These are phyloP conservation scores for Anthophora plumipes DNA, from an alignment of 2,888 invertebrate genomes.

Conservation along the genomic window DNA sequence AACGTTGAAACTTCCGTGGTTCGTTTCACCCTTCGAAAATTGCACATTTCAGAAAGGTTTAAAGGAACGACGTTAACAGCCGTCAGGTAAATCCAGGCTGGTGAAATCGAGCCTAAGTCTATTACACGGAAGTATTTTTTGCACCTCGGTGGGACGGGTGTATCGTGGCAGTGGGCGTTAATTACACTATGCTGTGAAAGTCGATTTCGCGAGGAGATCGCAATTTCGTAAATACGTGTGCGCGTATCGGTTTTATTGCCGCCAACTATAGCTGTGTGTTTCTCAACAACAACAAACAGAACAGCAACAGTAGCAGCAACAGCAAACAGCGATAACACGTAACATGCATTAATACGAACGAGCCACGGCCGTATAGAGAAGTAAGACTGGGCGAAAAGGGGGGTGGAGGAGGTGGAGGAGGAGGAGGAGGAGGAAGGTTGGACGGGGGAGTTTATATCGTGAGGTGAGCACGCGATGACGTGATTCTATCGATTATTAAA, in stretches of 20 bases:
- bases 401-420: background rate
- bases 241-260: conserved; percentile 43
- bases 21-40: too few relatives aligned
- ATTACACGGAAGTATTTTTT: background rate
- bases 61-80: background rate
- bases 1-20: too few relatives aligned
- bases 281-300: conserved; percentile 41
- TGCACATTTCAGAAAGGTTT: background rate
- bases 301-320: conserved; percentile 20
- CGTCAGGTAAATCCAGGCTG: too few relatives aligned
- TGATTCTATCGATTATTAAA: conserved; percentile 83
- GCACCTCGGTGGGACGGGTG: background rate
- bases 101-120: background rate
- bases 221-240: conserved; percentile 44
- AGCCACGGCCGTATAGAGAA: conserved; percentile 51
- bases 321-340: conserved; percentile 49
- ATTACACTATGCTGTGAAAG: conserved; percentile 15
- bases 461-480: conserved; percentile 82
- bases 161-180: conserved; percentile 6
- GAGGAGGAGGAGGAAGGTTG: background rate
- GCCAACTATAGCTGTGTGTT: conserved; percentile 4
- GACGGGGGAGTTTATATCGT: conserved; percentile 62
- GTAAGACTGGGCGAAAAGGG: conserved; percentile 65
- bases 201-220: conserved; percentile 24
- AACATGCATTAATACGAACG: conserved; percentile 66